phyloP scores from a whole-genome alignment of 64 coral and sea anemone species.

The Pachyseris speciosa region DNA sequence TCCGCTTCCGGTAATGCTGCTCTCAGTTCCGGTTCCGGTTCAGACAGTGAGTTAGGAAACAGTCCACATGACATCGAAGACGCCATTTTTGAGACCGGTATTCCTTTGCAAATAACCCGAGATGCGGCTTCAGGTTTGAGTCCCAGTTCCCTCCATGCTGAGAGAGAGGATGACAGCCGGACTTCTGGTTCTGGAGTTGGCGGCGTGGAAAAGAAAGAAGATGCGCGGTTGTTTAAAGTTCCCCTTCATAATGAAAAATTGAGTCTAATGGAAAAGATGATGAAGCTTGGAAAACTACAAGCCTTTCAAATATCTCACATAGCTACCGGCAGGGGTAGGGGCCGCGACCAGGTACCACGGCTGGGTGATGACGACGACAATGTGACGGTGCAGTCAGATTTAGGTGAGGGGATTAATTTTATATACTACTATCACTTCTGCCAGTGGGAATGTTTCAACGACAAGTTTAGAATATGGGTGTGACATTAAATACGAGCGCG shows the following conservation, averaged over 20 bases:
- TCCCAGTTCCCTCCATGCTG: background rate
- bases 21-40: background rate
- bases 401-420: constrained; percentile 17
- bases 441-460: too few species aligned
- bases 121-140: background rate
- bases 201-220: background rate
- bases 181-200: constrained; percentile 38
- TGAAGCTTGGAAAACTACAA: constrained; percentile 41
- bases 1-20: background rate
- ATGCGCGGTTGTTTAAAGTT: background rate
- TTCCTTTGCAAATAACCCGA: background rate
- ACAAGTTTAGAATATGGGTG: too few species aligned
- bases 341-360: constrained; percentile 26
- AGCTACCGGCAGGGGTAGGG: background rate
- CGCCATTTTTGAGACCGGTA: constrained; percentile 65
- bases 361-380: constrained; percentile 12
- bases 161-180: background rate
- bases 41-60: background rate
- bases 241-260: constrained; percentile 1
- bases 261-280: constrained; percentile 64
- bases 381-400: constrained; percentile 53
- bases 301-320: constrained; percentile 66
- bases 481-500: too few species aligned
- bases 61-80: constrained; percentile 54
- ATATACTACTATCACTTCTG: too few species aligned